These are phyloP conservation scores for Nemotelus pantherinus DNA, from an alignment of 2,888 invertebrate genomes.

Conservation along the genomic window DNA sequence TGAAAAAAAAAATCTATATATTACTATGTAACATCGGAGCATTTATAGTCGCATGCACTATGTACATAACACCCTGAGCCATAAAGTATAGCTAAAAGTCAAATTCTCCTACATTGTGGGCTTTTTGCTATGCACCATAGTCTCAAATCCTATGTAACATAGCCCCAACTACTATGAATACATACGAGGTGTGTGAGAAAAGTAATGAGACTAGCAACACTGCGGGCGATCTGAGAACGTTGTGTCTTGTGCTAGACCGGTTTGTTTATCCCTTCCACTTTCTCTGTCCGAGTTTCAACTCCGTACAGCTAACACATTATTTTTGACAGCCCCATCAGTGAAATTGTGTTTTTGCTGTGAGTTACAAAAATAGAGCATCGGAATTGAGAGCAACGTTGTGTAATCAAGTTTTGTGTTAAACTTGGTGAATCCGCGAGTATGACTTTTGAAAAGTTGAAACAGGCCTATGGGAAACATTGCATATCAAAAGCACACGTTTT, in stretches of 20 bases:
- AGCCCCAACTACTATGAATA: too few relatives aligned
- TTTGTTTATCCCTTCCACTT: not conserved
- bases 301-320: conserved; percentile 4
- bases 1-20: too few relatives aligned
- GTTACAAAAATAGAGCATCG: conserved; percentile 18
- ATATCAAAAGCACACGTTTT: conserved; percentile 1
- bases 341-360: conserved; percentile 5
- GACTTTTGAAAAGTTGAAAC: not conserved
- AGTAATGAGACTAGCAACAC: not conserved
- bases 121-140: too few relatives aligned
- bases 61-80: too few relatives aligned
- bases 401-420: conserved; percentile 2
- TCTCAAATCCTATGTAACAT: too few relatives aligned
- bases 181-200: conserved; percentile 14
- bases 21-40: too few relatives aligned
- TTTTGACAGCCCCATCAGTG: conserved; percentile 6
- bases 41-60: too few relatives aligned
- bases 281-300: conserved; percentile 1
- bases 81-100: too few relatives aligned
- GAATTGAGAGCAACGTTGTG: conserved; percentile 1
- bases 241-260: not conserved
- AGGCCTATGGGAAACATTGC: conserved; percentile 7
- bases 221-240: conserved; percentile 1
- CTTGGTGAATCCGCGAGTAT: not conserved
- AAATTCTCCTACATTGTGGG: too few relatives aligned